A percentile compares a stretch with the other conserved stretches of the same genome.
phyloP scores from a whole-genome alignment of 2,113 vertebrate species.

The Microtus oregoni region DNA sequence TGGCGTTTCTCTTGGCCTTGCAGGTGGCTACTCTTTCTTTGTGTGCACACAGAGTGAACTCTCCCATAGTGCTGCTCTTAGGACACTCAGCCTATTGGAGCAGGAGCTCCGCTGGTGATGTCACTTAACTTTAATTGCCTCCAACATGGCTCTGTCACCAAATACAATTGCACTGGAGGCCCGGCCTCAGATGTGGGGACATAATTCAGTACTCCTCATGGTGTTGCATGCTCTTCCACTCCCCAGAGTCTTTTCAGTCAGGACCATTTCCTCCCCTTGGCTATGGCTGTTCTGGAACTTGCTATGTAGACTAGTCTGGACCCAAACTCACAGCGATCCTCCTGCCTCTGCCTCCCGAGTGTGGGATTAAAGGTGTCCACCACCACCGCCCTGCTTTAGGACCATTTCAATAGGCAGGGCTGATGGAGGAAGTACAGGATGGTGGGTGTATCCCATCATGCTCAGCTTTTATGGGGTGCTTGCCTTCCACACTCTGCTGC shows the following conservation, averaged over 20 bases:
- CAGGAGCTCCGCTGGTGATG: background rate
- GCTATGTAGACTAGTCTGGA: background rate
- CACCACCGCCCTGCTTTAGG: background rate
- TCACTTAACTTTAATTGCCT: background rate
- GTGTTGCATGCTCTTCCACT: background rate
- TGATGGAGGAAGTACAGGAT: background rate
- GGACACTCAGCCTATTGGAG: background rate
- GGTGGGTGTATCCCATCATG: background rate
- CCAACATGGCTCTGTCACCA: background rate
- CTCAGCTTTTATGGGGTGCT: background rate
- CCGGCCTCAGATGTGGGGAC: background rate
- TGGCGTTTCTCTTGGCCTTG: background rate
- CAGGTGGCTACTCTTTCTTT: background rate
- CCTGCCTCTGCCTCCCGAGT: background rate
- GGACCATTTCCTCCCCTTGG: background rate
- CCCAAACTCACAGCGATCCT: background rate
- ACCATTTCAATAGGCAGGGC: background rate
- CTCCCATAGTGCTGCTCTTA: background rate
- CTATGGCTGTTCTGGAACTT: background rate
- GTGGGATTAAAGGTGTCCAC: background rate
- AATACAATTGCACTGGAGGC: background rate
- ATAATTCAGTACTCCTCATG: background rate
- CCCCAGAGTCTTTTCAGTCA: background rate
- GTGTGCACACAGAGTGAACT: background rate
- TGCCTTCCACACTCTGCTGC: background rate